These are phyloP conservation scores for Netelia fuscicornis DNA, from an alignment of 2,888 invertebrate species.

Conservation along the genomic window DNA sequence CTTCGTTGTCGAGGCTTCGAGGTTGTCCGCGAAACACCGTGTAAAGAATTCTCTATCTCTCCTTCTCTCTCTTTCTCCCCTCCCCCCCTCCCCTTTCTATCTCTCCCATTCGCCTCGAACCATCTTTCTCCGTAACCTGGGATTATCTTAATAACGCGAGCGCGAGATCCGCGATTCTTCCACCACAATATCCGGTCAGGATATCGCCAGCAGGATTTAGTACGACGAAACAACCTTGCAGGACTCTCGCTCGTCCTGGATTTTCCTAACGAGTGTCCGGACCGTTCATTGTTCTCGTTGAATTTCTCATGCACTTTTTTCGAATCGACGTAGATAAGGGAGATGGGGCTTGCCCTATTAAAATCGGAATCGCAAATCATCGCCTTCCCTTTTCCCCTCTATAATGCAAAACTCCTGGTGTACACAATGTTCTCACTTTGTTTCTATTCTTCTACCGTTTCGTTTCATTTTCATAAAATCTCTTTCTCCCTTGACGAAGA, in stretches of 20 bases:
- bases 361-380: no score
- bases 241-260: conserved; percentile 1
- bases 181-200: conserved; percentile 61
- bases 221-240: conserved; percentile 16
- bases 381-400: no score
- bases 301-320: no score
- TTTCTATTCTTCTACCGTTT: no score
- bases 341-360: no score
- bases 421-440: no score
- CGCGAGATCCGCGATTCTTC: conserved; percentile 39
- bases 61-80: no score
- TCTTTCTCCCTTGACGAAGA: no score
- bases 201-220: conserved; percentile 40
- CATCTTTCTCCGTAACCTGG: conserved; percentile 37
- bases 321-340: no score
- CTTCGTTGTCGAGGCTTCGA: neutral
- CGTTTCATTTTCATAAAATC: no score
- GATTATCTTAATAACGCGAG: conserved; percentile 63
- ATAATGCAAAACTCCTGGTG: no score
- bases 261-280: conserved; percentile 41
- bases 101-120: neutral
- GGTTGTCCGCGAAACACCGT: no score
- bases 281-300: conserved; percentile 31
- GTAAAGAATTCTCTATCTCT: conserved; percentile 14
- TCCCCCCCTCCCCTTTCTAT: neutral